A percentile compares a stretch with the other conserved stretches of the same genome.
Evolutionary conservation across 1,140 invertebrate species (phyloP).

Genomic region (Chrysopa pallens): DNA sequence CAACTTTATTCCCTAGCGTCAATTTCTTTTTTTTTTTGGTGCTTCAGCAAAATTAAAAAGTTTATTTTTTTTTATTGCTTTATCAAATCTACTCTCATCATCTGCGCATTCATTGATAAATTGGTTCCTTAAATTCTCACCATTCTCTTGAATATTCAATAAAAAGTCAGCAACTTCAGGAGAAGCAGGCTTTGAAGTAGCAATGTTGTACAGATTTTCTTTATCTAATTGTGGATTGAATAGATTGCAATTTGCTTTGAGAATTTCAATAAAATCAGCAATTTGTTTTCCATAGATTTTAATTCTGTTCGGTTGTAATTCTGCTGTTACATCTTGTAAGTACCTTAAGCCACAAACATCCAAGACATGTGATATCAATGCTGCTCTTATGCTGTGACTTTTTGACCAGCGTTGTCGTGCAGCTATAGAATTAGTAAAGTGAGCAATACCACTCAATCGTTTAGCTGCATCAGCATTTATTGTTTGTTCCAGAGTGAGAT

Average conservation of each 20-base stretch:
- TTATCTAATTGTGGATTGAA: no score
- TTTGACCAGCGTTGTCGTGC: conserved; percentile 8
- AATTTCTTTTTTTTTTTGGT: conserved; percentile 4
- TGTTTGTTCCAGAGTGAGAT: conserved; percentile 1
- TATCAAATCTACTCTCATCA: no score
- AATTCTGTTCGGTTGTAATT: conserved; percentile 1
- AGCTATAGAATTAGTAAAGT: conserved; percentile 11
- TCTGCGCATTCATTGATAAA: not conserved
- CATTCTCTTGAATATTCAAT: not conserved
- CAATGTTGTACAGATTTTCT: no score
- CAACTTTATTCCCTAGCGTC: not conserved
- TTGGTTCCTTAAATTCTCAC: not conserved
- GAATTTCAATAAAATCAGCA: not conserved
- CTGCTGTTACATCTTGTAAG: conserved; percentile 1
- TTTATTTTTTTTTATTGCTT: conserved; percentile 6
- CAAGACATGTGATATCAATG: conserved; percentile 6
- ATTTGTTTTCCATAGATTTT: conserved; percentile 1
- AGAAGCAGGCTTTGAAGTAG: no score
- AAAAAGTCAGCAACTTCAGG: not conserved
- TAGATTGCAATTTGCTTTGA: not conserved
- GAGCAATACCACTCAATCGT: conserved; percentile 8
- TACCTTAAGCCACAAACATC: not conserved
- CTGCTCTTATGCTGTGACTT: conserved; percentile 7
- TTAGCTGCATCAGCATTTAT: conserved; percentile 13
- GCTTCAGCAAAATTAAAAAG: conserved; percentile 4